Base-by-base conservation (phyloP, 2,113 vertebrate species). In the Origma solitaria region DNA sequence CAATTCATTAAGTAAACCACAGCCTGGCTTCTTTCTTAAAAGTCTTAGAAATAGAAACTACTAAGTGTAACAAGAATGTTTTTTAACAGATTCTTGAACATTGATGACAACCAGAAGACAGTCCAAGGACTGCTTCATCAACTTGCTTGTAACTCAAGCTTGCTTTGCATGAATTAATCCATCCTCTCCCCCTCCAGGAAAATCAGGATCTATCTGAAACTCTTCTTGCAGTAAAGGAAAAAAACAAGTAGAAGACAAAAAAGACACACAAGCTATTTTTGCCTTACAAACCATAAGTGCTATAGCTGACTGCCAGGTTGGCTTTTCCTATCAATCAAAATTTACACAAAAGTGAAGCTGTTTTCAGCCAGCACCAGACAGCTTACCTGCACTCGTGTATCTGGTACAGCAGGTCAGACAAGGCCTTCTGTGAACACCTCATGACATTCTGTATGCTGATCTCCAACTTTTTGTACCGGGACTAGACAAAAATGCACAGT, bases 341-440 rank as follows among this genome's bases (percentile, higher is more conserved):
- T 3, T 18, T 21, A 69, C 5, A 4, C 10, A 37, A 42, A 87
- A 27, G 4, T 53, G 25, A 68, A 88, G 31, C 14, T 31, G 4
- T 33, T 76, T 79, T 37, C 58, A 82, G 21, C 13, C 38, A 77
- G 23, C 40, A 77, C 56, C 42, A 86, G 27, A n/a, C 27, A 65
- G 31, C 75, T 95, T 94, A 98, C 98, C 98, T 98, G 86, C 97
- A 97, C 15, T 97, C 35, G 5, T 98, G 97, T 92, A 99, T 98
- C 80, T 98, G 98, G 65, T 87, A 96, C 82, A 99, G 92, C 72
- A 99, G 95, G 6, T 95, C n/a, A 0, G 96, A 95, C 33, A 99
- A 56, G 5, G 98, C 98, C 66, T 96, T 97, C 73, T 98, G 98
- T 10, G 98, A 98, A 15, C 97, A 88, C 37, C 92, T 97, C 50